phyloP scores from a whole-genome alignment of 2,888 invertebrate genomes.

The Andricus curvator region DNA sequence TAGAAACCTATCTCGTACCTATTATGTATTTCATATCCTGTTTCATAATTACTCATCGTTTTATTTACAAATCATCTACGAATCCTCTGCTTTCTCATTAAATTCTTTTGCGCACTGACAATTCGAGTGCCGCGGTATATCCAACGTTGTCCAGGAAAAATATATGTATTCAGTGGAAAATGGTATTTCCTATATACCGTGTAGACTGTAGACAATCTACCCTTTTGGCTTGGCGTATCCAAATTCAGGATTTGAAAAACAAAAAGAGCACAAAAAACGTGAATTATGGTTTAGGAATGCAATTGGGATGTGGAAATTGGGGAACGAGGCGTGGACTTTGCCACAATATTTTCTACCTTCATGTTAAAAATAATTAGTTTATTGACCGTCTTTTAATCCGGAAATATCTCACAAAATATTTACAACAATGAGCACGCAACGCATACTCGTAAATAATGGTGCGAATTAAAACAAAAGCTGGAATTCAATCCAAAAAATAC shows the following conservation, averaged over 20 bases:
- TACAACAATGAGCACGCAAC: conserved; percentile 27
- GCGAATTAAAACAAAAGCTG: neutral
- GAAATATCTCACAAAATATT: conserved; percentile 31
- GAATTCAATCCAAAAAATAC: neutral
- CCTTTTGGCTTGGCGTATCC: neutral
- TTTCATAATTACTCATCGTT: conserved; percentile 60
- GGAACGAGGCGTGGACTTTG: conserved; percentile 25
- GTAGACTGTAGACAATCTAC: neutral
- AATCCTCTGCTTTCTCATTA: conserved; percentile 51
- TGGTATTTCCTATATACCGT: neutral
- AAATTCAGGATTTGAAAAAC: conserved; percentile 1
- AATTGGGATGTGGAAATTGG: neutral
- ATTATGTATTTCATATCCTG: conserved; percentile 73
- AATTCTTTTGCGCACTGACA: conserved; percentile 23
- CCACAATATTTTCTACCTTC: conserved; percentile 24
- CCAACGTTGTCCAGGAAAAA: conserved; percentile 31
- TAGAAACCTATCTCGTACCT: conserved; percentile 76
- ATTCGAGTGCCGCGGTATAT: conserved; percentile 13
- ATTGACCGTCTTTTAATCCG: conserved; percentile 27
- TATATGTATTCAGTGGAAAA: conserved; percentile 1
- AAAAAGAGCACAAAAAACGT: conserved; percentile 7
- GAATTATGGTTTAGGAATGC: neutral
- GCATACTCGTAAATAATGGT: conserved; percentile 7
- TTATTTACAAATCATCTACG: conserved; percentile 64
- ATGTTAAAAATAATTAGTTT: conserved; percentile 38